Conservation (phyloP, 2,797 vertebrate species). For the Scolopax rusticola region DNA sequence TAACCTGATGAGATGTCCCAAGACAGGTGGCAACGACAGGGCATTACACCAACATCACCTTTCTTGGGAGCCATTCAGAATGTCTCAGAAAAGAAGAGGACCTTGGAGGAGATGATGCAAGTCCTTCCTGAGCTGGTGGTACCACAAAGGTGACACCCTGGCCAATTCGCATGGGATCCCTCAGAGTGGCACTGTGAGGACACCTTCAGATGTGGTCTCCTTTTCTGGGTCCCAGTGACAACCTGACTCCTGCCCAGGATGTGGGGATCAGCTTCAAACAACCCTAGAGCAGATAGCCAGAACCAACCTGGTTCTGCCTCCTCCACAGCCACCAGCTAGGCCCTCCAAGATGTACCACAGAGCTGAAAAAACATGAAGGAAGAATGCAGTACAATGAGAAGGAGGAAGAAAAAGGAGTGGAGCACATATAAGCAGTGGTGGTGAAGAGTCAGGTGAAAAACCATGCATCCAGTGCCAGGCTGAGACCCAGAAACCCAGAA, state of each 20-base stretch:
- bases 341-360: background rate
- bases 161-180: background rate
- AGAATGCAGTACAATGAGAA: background rate
- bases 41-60: background rate
- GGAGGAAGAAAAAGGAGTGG: background rate
- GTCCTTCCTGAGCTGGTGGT: background rate
- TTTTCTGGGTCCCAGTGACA: background rate
- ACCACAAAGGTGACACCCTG: background rate
- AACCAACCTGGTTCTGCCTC: background rate
- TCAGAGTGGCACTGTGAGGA: background rate
- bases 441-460: background rate
- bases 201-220: background rate
- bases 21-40: background rate
- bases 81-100: background rate
- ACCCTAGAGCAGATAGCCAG: background rate
- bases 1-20: background rate
- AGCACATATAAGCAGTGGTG: background rate
- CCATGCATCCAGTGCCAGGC: fast-evolving
- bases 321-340: background rate
- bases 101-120: background rate
- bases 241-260: background rate
- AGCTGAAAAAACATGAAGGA: background rate
- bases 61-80: background rate
- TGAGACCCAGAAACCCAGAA: background rate
- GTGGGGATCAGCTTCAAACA: background rate